Conservation (phyloP, 2,888 invertebrate species). For the Drosophila falleni region DNA sequence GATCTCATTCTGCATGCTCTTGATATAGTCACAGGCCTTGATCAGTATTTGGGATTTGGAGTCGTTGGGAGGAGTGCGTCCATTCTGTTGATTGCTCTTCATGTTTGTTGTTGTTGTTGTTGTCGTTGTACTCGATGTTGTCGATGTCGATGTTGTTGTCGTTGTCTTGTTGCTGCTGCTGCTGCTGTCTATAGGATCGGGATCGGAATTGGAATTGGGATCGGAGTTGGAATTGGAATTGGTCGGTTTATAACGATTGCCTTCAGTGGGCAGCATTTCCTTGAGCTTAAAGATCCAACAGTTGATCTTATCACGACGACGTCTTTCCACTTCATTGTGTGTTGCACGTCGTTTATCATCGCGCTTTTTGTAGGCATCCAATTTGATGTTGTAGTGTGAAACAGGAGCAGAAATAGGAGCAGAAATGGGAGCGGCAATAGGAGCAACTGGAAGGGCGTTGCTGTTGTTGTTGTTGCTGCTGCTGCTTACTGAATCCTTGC, state of each 20-base stretch:
- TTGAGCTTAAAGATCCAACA: slow-evolving; percentile 97
- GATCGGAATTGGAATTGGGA: neutral
- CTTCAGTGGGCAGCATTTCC: slow-evolving; percentile 92
- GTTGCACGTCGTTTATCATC: slow-evolving; percentile 96
- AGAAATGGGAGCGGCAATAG: too few species aligned
- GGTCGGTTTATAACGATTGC: slow-evolving; percentile 54
- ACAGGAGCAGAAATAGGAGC: neutral
- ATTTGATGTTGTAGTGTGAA: slow-evolving; percentile 57
- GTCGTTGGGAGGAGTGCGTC: slow-evolving; percentile 87
- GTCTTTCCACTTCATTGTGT: slow-evolving; percentile 97
- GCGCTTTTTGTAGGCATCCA: slow-evolving; percentile 86
- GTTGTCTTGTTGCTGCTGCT: neutral
- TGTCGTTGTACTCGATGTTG: slow-evolving; percentile 10
- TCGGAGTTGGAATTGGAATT: neutral
- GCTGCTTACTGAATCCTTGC: slow-evolving; percentile 27
- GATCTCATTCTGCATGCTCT: slow-evolving; percentile 92
- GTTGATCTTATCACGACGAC: slow-evolving; percentile 97
- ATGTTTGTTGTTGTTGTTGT: slow-evolving; percentile 21
- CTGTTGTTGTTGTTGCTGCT: slow-evolving; percentile 6
- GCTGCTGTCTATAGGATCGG: neutral
- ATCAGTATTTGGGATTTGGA: slow-evolving; percentile 98
- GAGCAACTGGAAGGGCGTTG: neutral
- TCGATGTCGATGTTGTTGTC: slow-evolving; percentile 14
- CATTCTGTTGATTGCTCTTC: slow-evolving; percentile 49
- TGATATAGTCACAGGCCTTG: slow-evolving; percentile 97